Evolutionary conservation across 2,113 vertebrate genomes (phyloP), one percentile per base, ranked within the genome.

Genomic region (Pollachius pollachius): DNA sequence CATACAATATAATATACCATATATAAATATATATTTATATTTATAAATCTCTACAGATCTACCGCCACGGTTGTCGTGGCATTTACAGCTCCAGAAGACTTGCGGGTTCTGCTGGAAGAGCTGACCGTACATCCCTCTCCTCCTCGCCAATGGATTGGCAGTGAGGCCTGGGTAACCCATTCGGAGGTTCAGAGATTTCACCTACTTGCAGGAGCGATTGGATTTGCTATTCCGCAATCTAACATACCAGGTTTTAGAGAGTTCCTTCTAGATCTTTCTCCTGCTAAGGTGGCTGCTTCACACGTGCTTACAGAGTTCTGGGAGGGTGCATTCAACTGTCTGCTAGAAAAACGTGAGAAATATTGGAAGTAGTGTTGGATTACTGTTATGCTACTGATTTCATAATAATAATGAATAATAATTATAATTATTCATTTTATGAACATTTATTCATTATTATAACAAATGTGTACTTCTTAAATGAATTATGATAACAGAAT

Each of bases 71-170:
- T 23, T 23, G 23, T 23, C 23, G 23, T 23, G 23, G 23, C 23
- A 23, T 23, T 23, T 23, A 23, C 23, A 23, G 23, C 23, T 23
- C 23, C 23, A 23, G 23, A 23, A 23, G 23, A 23, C 23, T 23
- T 23, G 23, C 23, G 23, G 23, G 23, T 23, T 23, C 23, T 23
- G 30, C 30, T 34, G 30, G 30, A 87, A 5, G 90, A 91, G 77
- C 19, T 92, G 17, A 61, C 59, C 0, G 41, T 5, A 0, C 18
- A 86, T 11, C 84, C 82, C 9, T 68, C 34, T 3, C 86, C 87
- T 15, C 81, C 69, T 0, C 77, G 82, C 9, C 90, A 91, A 75
- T 92, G 91, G 92, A 86, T 92, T 5, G 90, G 89, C 15, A 89
- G 84, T 21, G 90, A 91, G 37, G 1, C 84, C 0, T 92, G 91